Base-by-base conservation (phyloP, 2,888 invertebrate genomes). In the Poecilus cupreus region DNA sequence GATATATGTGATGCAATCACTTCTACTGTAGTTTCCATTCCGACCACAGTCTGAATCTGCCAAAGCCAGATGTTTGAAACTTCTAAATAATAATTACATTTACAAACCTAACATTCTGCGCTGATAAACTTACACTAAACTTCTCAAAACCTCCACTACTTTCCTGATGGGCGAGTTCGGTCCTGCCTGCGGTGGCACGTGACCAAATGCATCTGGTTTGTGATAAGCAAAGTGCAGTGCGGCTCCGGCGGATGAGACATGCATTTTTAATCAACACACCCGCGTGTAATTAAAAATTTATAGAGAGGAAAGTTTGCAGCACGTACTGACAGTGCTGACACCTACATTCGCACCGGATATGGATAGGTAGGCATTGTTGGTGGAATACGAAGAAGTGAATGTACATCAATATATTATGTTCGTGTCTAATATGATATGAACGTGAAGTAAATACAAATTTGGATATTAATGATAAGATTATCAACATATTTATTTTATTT, bases 181-280 rank as follows among this genome's bases (percentile, higher is more conserved):
- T 20, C 54, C 54, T 54, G 11, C 10, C 22, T 54, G 54, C 32
- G 32, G 32, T 32, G 32, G 32, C 54, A 54, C 54, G 54, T 54
- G 54, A 22, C 10, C 54, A 22, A 11, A 54, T 54, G 54, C 54
- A 54, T 13, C n/a, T 1, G n/a, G 43, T 43, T 43, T 11, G 13
- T 43, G 11, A 43, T 43, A 43, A 13, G 43, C 3, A 11, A 43
- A 43, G 43, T 13, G 24, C 26, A 13, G 24, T 10, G 26, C 24
- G n/a, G 26, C 20, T 60, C n/a, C n/a, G 60, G 8, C 24, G 39
- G 39, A 57, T 57, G 57, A 57, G 24, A 10, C 60, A 60, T 60
- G 60, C 60, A 60, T 26, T 60, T 60, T 60, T 60, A 60, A 60
- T 60, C 60, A 60, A 60, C 60, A 60, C 60, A 60, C 26, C 60